Conservation (phyloP, 53 echinoderm and acorn worm species). For the Paelopatides confundens region DNA sequence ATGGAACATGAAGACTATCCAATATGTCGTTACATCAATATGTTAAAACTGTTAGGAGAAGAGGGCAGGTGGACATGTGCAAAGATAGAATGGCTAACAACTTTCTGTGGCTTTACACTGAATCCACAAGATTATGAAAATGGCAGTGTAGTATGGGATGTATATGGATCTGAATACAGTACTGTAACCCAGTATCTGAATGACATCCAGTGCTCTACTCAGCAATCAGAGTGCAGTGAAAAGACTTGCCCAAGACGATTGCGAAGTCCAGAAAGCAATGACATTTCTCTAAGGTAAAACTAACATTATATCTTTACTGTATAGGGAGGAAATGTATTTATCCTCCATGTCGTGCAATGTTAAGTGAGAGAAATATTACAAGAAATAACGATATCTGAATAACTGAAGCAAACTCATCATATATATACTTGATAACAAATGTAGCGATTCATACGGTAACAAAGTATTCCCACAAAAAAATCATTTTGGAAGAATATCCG, state of each 20-base stretch:
- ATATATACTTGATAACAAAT: too few relatives aligned
- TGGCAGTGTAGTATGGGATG: neutral
- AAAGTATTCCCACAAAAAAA: too few relatives aligned
- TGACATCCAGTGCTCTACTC: neutral
- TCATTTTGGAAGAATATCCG: too few relatives aligned
- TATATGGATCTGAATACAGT: neutral
- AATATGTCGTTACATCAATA: neutral
- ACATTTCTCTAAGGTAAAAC: constrained; percentile 2
- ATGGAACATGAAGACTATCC: neutral
- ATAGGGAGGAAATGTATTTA: too few relatives aligned
- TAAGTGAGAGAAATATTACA: too few relatives aligned
- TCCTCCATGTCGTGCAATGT: too few relatives aligned
- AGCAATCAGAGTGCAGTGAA: neutral
- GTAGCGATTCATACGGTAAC: too few relatives aligned
- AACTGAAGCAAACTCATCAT: too few relatives aligned
- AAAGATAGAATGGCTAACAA: neutral
- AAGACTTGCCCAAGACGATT: neutral
- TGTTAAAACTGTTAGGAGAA: neutral
- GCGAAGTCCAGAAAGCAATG: neutral
- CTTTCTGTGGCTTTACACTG: neutral
- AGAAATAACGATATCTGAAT: too few relatives aligned
- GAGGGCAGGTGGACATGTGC: neutral
- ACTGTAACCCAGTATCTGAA: neutral
- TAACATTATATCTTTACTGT: too few relatives aligned
- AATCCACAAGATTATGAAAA: neutral